Percentiles rank a stretch among this genome's conserved stretches.
Evolutionary conservation across 2,113 vertebrate genomes (phyloP).

Genomic region (Callipepla californica): DNA sequence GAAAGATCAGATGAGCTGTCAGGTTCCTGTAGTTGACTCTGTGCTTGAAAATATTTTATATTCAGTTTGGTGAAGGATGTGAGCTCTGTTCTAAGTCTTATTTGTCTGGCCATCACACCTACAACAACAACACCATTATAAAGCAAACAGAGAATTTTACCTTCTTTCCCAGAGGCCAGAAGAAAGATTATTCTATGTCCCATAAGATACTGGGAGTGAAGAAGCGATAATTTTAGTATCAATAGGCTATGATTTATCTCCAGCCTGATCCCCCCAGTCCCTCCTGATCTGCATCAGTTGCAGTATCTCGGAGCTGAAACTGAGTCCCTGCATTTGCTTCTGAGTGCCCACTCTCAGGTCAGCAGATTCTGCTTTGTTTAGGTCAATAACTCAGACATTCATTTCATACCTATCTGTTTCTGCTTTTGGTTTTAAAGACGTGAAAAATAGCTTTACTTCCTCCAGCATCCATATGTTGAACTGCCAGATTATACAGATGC

Average conservation of each 20-base stretch:
- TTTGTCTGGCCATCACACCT: not conserved
- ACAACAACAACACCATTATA: not conserved
- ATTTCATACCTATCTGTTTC: not conserved
- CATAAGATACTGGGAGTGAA: not conserved
- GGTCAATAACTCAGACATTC: not conserved
- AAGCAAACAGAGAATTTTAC: not conserved
- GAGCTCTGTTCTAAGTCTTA: not conserved
- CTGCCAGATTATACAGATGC: not conserved
- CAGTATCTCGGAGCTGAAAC: not conserved
- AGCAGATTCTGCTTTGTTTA: conserved; percentile 17
- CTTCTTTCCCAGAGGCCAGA: not conserved
- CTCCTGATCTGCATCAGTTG: not conserved
- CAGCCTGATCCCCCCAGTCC: not conserved
- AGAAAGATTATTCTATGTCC: not conserved
- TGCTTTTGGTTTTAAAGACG: not conserved
- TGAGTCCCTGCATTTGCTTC: not conserved
- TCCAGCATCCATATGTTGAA: not conserved
- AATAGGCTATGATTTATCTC: not conserved
- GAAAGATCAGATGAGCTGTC: not conserved
- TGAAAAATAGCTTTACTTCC: not conserved
- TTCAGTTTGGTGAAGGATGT: not conserved
- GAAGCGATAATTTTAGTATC: not conserved
- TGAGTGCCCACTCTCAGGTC: not conserved
- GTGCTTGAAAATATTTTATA: not conserved
- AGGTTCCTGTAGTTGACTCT: not conserved